phyloP scores from a whole-genome alignment of 2,113 vertebrate genomes.

The Pseudopodoces humilis region DNA sequence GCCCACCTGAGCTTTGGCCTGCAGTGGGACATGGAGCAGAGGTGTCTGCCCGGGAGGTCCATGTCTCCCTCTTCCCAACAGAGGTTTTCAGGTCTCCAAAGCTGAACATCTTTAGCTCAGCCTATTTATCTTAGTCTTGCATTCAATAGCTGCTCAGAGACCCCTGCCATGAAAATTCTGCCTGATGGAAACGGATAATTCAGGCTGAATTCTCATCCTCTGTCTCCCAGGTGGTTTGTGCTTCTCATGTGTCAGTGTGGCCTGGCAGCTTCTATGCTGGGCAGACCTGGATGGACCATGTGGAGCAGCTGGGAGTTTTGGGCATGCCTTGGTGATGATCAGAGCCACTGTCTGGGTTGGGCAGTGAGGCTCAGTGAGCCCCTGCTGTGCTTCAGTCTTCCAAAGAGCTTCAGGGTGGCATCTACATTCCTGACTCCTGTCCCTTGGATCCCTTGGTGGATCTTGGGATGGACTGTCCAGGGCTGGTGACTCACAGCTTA shows the following conservation, averaged over 20 bases:
- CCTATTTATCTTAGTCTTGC: not conserved
- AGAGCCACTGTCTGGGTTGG: not conserved
- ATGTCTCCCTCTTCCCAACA: not conserved
- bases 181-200: not conserved
- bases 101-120: not conserved
- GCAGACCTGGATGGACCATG: not conserved
- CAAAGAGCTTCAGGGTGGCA: not conserved
- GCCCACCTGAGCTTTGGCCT: not conserved
- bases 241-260: not conserved
- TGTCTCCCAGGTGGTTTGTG: not conserved
- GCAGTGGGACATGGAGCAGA: not conserved
- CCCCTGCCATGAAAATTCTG: not conserved
- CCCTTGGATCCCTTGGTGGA: not conserved
- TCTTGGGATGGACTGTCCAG: not conserved
- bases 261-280: not conserved
- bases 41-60: not conserved
- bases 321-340: not conserved
- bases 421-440: not conserved
- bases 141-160: not conserved
- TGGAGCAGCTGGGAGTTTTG: not conserved
- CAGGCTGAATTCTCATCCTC: not conserved
- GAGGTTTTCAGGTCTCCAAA: not conserved
- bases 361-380: rapidly evolving
- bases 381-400: rapidly evolving
- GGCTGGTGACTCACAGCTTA: not conserved